A percentile compares a stretch with the other conserved stretches of the same genome.
phyloP scores from a whole-genome alignment of 2,888 invertebrate species.

The Tupiocoris notatus region DNA sequence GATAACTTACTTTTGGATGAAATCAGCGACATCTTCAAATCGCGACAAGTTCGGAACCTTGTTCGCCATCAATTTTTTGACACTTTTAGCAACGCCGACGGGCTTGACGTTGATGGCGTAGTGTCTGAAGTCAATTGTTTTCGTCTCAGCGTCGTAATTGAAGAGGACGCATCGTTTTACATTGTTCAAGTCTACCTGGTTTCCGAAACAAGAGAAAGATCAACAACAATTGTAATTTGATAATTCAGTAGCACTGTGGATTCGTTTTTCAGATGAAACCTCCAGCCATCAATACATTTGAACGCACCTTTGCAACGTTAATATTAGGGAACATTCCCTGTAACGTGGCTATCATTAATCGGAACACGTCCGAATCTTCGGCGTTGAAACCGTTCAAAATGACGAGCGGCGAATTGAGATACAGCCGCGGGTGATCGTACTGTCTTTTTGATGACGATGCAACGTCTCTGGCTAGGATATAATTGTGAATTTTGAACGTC shows the following conservation, averaged over 20 bases:
- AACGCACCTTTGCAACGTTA: constrained; percentile 80
- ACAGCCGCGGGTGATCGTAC: constrained; percentile 77
- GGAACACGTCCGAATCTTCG: constrained; percentile 79
- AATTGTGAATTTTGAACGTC: constrained; percentile 80
- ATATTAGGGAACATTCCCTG: constrained; percentile 99
- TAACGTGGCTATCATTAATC: constrained; percentile 91
- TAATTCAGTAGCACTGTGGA: too few relatives aligned
- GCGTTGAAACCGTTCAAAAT: constrained; percentile 83
- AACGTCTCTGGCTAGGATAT: constrained; percentile 80
- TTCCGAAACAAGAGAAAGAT: constrained; percentile 48
- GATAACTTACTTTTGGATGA: constrained; percentile 72
- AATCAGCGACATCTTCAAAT: constrained; percentile 84
- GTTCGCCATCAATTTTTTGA: constrained; percentile 88
- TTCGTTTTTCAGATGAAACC: not conserved
- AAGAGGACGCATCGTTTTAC: constrained; percentile 86
- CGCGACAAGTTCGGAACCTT: constrained; percentile 86
- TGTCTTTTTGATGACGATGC: constrained; percentile 82
- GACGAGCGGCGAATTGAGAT: constrained; percentile 83
- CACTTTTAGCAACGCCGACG: constrained; percentile 82
- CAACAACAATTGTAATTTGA: too few relatives aligned
- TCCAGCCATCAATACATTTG: not conserved
- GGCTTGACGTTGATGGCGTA: constrained; percentile 92
- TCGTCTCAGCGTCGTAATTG: constrained; percentile 82
- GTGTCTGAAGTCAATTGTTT: constrained; percentile 87
- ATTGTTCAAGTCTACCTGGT: constrained; percentile 81